phyloP scores from a whole-genome alignment of 2,888 invertebrate genomes.

The Entomobrya proxima region DNA sequence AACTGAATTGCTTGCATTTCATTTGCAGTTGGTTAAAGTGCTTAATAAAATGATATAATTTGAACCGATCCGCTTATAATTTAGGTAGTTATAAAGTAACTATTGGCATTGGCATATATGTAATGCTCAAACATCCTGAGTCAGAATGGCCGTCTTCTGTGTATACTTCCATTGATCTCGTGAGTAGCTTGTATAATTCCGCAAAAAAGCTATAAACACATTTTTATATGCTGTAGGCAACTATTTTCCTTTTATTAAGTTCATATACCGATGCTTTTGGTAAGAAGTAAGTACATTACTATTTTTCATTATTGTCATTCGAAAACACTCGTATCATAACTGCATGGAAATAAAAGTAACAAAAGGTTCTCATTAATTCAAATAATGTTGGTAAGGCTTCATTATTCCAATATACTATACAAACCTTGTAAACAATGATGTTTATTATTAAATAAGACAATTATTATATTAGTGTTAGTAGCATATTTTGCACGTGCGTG shows the following conservation, averaged over 20 bases:
- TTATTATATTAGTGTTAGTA: no score
- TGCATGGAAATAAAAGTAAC: not conserved
- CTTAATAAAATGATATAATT: slow-evolving; percentile 31
- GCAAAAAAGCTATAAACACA: slow-evolving; percentile 44
- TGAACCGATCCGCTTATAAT: not conserved
- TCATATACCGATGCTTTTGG: no score
- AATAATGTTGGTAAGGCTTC: slow-evolving; percentile 26
- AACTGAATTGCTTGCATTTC: slow-evolving; percentile 48
- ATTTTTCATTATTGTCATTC: slow-evolving; percentile 6
- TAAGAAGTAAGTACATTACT: not conserved
- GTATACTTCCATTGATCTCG: slow-evolving; percentile 41
- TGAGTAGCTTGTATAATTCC: slow-evolving; percentile 43
- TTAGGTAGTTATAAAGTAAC: not conserved
- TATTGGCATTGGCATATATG: no score
- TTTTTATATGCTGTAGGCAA: slow-evolving; percentile 13
- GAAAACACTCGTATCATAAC: not conserved
- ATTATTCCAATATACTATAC: slow-evolving; percentile 5
- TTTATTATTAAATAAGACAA: slow-evolving; percentile 12
- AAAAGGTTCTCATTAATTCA: slow-evolving; percentile 47
- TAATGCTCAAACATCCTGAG: no score
- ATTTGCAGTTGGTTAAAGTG: slow-evolving; percentile 36
- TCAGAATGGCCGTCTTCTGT: not conserved
- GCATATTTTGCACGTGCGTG: no score
- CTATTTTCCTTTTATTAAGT: slow-evolving; percentile 11
- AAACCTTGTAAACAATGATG: slow-evolving; percentile 44